Base-by-base conservation (phyloP, 1,140 invertebrate genomes). In the Lasioglossum albipes region DNA sequence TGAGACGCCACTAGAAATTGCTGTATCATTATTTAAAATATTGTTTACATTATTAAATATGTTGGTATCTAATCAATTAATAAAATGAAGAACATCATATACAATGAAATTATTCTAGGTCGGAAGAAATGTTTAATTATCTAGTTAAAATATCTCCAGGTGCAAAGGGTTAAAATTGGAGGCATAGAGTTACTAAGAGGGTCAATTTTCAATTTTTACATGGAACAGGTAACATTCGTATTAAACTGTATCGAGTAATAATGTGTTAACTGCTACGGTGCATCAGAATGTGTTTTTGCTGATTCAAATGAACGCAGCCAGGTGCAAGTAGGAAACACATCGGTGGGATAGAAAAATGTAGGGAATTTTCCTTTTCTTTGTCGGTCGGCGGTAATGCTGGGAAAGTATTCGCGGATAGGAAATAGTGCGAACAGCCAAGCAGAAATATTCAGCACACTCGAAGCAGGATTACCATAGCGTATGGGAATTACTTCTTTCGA, bases 341-440 rank as follows among this genome's bases (percentile, higher is more conserved):
- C 36, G 20, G 0, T 13, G 1, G 16, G 45, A 16, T 42, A 27
- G 9, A 81, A 81, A 79, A 69, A 69, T 65, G 64, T 20, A 22
- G 49, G 27, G 75, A 79, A 82, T 75, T 64, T 79, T 57, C 65
- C 59, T 79, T 36, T 79, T 75, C 65, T 52, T 57, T 71, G 68
- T 57, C 70, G 64, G 79, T 75, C 78, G 76, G 73, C 78, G 70
- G 79, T 86, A 90, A 88, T 89, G 82, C 82, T 90, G 88, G 83
- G 89, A 90, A 90, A 85, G 79, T 89, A 84, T 87, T 87, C 54
- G 27, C 31, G 16, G 57, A 61, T 69, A 78, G 74, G 69, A 80
- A 86, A 77, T 74, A 71, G 62, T 45, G 54, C 61, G 84, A 77
- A 70, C 41, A 7, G 42, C 54, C 6, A 41, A 49, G 22, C 49